A percentile compares a stretch with the other conserved stretches of the same genome.
Evolutionary conservation across 2,888 invertebrate species (phyloP).

Genomic region (Thalpophila matura): DNA sequence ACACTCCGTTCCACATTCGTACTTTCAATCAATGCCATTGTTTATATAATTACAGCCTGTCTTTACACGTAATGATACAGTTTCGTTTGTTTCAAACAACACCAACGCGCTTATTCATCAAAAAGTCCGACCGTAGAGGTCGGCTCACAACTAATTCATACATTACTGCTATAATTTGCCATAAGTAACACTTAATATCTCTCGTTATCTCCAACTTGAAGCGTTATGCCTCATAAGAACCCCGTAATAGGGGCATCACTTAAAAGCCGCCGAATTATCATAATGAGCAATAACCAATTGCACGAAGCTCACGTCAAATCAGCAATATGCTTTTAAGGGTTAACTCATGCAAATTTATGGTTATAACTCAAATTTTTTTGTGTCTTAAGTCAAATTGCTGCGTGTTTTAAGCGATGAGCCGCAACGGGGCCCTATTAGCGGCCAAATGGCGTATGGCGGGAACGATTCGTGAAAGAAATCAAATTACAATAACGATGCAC

Average conservation of each 20-base stretch:
- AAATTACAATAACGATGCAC: conserved; percentile 89
- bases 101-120: conserved; percentile 74
- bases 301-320: conserved; percentile 87
- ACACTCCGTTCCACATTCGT: conserved; percentile 75
- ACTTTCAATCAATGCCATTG: conserved; percentile 81
- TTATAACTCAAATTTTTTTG: conserved; percentile 74
- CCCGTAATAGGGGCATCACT: conserved; percentile 72
- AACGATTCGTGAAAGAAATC: conserved; percentile 84
- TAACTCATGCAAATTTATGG: conserved; percentile 81
- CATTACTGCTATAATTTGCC: conserved; percentile 72
- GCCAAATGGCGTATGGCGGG: conserved; percentile 83
- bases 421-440: conserved; percentile 79
- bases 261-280: conserved; percentile 81
- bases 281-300: conserved; percentile 87
- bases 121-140: conserved; percentile 60
- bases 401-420: conserved; percentile 80
- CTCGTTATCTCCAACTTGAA: conserved; percentile 74
- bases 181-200: conserved; percentile 72
- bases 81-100: conserved; percentile 69
- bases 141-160: conserved; percentile 66
- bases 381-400: conserved; percentile 79
- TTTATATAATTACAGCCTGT: conserved; percentile 81
- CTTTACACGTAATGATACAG: conserved; percentile 72
- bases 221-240: conserved; percentile 66
- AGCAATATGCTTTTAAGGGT: too few species aligned